Evolutionary conservation across 2,113 vertebrate species (phyloP).

Genomic region (Cinclus mexicanus): DNA sequence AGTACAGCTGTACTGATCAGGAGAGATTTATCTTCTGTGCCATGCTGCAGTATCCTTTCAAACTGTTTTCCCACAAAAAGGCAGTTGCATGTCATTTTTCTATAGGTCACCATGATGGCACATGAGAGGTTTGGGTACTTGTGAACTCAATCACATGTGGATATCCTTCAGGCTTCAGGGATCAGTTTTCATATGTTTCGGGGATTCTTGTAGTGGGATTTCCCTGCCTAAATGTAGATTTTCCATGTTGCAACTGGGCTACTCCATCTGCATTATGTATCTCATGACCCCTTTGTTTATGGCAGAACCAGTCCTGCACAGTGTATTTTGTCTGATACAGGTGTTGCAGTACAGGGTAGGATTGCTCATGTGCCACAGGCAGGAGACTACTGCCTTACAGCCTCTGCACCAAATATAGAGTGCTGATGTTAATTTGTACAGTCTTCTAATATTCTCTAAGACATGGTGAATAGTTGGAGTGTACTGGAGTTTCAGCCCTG

Average conservation of each 20-base stretch:
- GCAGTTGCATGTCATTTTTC: neutral
- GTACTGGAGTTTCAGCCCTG: neutral
- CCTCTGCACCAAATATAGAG: neutral
- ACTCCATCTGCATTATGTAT: accelerated
- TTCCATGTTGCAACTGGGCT: neutral
- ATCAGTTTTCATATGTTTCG: neutral
- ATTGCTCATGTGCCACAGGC: neutral
- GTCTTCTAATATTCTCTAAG: neutral
- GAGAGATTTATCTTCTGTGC: too few relatives aligned
- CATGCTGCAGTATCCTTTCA: too few relatives aligned
- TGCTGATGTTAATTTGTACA: neutral
- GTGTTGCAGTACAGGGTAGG: neutral
- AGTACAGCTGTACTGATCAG: too few relatives aligned
- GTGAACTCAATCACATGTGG: neutral
- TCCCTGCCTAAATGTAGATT: neutral
- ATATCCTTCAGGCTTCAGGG: neutral
- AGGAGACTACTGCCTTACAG: neutral
- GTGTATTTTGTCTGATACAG: neutral
- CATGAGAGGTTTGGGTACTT: neutral
- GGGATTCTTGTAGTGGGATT: neutral
- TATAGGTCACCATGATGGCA: accelerated
- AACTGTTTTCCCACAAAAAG: too few relatives aligned
- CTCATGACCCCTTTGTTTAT: neutral
- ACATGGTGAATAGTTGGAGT: neutral
- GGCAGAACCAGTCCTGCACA: neutral